Evolutionary conservation across 2,888 invertebrate species (phyloP).

Genomic region (Sinopyrophorus schimmeli): DNA sequence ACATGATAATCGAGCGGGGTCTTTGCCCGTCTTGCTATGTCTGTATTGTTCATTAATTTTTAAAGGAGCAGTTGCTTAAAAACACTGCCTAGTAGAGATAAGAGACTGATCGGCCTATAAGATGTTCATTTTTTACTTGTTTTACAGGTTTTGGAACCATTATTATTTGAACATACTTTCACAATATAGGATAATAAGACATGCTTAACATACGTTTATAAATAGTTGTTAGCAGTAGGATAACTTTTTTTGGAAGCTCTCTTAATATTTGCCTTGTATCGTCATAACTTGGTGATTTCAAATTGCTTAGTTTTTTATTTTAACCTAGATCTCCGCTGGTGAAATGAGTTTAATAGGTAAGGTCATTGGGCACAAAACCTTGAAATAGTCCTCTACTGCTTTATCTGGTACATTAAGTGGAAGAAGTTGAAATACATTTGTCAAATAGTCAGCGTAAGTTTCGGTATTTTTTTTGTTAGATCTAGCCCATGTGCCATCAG

Average conservation of each 20-base stretch:
- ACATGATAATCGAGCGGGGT: too few relatives aligned
- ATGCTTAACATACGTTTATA: background rate
- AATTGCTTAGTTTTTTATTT: too few relatives aligned
- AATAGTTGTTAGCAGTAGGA: background rate
- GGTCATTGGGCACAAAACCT: background rate
- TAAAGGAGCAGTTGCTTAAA: too few relatives aligned
- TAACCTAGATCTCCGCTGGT: background rate
- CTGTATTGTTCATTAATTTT: too few relatives aligned
- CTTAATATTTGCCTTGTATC: background rate
- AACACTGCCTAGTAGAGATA: too few relatives aligned
- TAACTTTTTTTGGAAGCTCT: background rate
- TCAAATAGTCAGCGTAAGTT: background rate
- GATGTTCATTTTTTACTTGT: too few relatives aligned
- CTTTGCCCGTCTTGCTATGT: too few relatives aligned
- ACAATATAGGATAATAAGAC: background rate
- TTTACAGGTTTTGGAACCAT: too few relatives aligned
- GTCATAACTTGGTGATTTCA: constrained; percentile 1
- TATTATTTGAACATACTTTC: too few relatives aligned
- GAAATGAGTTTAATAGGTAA: background rate
- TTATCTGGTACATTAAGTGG: background rate
- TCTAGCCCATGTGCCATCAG: too few relatives aligned
- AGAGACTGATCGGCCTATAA: too few relatives aligned
- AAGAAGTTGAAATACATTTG: constrained; percentile 1
- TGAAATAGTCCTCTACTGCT: background rate
- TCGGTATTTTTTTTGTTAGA: too few relatives aligned